These are phyloP conservation scores for Xestia sexstrigata DNA, from an alignment of 2,888 invertebrate genomes.

Conservation along the genomic window DNA sequence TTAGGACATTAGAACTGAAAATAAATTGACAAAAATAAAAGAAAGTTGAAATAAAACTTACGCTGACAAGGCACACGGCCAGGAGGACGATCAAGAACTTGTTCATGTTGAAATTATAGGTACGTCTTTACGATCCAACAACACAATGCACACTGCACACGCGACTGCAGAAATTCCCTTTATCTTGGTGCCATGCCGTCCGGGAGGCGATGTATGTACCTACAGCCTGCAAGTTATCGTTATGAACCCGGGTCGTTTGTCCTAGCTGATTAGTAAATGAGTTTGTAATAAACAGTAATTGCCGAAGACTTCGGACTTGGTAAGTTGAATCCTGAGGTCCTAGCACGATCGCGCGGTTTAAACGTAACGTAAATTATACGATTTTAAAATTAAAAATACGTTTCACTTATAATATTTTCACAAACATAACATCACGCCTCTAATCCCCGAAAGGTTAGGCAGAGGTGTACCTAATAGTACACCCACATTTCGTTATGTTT, in stretches of 20 bases:
- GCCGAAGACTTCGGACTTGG: slow-evolving; percentile 11
- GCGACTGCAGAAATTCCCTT: slow-evolving; percentile 55
- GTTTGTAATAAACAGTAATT: slow-evolving; percentile 33
- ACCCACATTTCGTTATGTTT: too few species aligned
- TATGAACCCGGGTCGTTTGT: slow-evolving; percentile 33
- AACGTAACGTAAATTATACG: too few species aligned
- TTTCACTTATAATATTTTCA: too few species aligned
- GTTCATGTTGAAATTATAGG: slow-evolving; percentile 75
- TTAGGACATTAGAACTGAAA: not conserved
- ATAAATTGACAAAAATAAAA: too few species aligned
- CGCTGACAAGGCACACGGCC: slow-evolving; percentile 80
- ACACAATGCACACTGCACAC: slow-evolving; percentile 69
- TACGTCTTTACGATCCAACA: slow-evolving; percentile 67
- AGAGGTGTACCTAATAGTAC: too few species aligned
- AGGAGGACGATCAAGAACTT: slow-evolving; percentile 79
- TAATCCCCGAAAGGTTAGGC: too few species aligned
- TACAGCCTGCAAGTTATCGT: slow-evolving; percentile 25
- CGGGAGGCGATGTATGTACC: slow-evolving; percentile 33
- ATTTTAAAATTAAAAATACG: too few species aligned
- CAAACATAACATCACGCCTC: too few species aligned
- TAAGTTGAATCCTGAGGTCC: not conserved
- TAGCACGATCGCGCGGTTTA: not conserved
- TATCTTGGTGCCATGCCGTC: slow-evolving; percentile 66
- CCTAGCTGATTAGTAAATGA: slow-evolving; percentile 30
- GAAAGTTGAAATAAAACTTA: slow-evolving; percentile 14